Percentiles rank a stretch among this genome's conserved stretches.
Conservation (phyloP, 2,888 invertebrate genomes). For the Agriotes lineatus region DNA sequence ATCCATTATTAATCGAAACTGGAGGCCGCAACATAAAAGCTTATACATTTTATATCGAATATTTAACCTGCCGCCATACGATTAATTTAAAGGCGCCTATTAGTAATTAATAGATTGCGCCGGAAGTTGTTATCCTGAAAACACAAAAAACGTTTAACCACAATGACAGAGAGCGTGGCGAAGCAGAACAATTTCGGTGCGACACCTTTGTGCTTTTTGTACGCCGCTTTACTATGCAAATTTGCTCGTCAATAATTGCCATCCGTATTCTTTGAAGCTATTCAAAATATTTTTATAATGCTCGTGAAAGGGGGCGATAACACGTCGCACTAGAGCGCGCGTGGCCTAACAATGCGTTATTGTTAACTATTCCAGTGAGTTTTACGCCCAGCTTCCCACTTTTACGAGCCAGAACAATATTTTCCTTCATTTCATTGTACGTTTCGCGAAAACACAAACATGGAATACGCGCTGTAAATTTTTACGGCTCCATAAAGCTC, state of each 20-base stretch:
- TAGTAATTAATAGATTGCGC: too few species aligned
- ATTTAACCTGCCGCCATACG: too few species aligned
- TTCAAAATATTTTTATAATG: slow-evolving; percentile 8
- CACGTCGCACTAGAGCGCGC: slow-evolving; percentile 3
- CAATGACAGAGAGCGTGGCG: background rate
- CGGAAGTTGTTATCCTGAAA: too few species aligned
- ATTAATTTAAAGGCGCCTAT: too few species aligned
- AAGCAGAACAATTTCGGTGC: background rate
- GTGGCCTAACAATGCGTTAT: slow-evolving; percentile 9
- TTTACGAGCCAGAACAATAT: slow-evolving; percentile 18
- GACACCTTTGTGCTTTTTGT: background rate
- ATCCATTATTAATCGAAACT: too few species aligned
- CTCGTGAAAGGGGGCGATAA: background rate
- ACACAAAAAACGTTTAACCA: too few species aligned
- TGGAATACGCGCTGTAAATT: background rate
- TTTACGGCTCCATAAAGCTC: slow-evolving; percentile 11
- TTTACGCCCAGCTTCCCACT: slow-evolving; percentile 11
- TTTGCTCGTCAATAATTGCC: slow-evolving; percentile 1
- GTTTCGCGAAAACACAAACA: slow-evolving; percentile 12
- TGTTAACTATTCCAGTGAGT: slow-evolving; percentile 17
- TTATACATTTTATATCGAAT: too few species aligned
- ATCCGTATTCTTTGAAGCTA: background rate
- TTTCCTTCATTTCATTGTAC: slow-evolving; percentile 16
- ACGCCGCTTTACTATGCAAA: background rate
- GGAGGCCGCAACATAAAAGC: too few species aligned